Conservation (phyloP, 2,113 vertebrate species). For the Misgurnus mizolepis region DNA sequence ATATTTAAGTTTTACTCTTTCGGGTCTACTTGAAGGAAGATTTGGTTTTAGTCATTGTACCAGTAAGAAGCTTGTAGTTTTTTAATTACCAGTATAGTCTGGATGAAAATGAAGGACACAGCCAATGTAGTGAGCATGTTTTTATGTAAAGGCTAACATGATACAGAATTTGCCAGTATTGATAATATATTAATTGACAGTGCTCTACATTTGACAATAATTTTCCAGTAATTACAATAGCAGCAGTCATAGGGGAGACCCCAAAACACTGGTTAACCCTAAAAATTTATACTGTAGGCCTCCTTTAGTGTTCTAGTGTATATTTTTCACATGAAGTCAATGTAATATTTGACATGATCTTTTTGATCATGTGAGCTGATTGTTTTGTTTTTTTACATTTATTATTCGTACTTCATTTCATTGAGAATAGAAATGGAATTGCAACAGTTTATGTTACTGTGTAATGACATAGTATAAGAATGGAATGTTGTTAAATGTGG, state of each 20-base stretch:
- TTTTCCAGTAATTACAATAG: neutral
- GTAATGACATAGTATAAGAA: neutral
- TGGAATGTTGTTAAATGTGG: conserved; percentile 28
- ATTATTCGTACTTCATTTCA: neutral
- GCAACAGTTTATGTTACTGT: conserved; percentile 4
- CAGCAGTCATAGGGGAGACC: neutral
- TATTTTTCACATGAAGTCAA: no score
- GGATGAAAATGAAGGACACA: neutral
- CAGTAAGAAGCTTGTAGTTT: neutral
- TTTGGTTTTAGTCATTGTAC: neutral
- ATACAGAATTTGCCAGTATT: neutral
- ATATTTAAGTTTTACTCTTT: no score
- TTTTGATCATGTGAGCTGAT: neutral
- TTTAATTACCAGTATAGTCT: neutral
- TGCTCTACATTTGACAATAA: neutral
- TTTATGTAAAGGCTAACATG: neutral
- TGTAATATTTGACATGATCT: no score
- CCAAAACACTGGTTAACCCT: neutral
- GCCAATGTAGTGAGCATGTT: neutral
- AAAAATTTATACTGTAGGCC: neutral
- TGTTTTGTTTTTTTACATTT: neutral
- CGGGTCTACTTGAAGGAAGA: no score
- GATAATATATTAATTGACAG: neutral
- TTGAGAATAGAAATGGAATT: conserved; percentile 1
- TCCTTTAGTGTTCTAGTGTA: no score